phyloP scores from a whole-genome alignment of 2,797 vertebrate species.

The Acanthopagrus latus region DNA sequence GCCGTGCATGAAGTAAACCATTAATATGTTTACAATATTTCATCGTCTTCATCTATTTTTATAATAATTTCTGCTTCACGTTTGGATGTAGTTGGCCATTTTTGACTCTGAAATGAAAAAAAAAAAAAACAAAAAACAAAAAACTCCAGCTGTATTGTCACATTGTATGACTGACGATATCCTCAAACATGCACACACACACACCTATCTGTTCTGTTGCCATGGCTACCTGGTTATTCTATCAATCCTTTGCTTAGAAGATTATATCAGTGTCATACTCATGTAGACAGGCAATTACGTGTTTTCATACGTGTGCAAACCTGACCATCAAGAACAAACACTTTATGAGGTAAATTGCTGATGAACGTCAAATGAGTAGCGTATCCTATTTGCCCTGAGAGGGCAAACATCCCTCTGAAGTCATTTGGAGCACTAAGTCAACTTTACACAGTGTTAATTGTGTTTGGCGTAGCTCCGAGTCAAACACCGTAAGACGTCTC shows the following conservation, averaged over 20 bases:
- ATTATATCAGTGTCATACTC: conserved; percentile 36
- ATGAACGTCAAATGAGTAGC: conserved; percentile 32
- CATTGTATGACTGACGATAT: too few species aligned
- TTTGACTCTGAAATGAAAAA: neutral
- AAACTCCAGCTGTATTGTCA: neutral
- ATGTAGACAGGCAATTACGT: conserved; percentile 25
- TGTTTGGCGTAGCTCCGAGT: conserved; percentile 58
- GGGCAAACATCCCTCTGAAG: conserved; percentile 37
- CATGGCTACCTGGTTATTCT: conserved; percentile 56
- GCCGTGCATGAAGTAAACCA: neutral
- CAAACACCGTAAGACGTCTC: conserved; percentile 31
- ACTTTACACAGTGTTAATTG: conserved; percentile 59
- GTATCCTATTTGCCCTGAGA: conserved; percentile 27
- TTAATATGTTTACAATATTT: neutral
- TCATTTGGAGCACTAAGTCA: conserved; percentile 44
- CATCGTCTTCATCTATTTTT: conserved; percentile 8
- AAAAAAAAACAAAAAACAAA: too few species aligned
- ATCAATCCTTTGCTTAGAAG: conserved; percentile 45
- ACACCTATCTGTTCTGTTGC: conserved; percentile 47
- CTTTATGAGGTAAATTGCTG: conserved; percentile 41
- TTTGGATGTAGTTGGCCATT: neutral
- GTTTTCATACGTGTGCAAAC: conserved; percentile 36
- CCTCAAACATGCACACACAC: conserved; percentile 13
- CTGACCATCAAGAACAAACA: conserved; percentile 51
- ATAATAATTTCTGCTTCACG: neutral